These are phyloP conservation scores for Myiozetetes cayanensis DNA, from an alignment of 2,113 vertebrate species.

Conservation along the genomic window DNA sequence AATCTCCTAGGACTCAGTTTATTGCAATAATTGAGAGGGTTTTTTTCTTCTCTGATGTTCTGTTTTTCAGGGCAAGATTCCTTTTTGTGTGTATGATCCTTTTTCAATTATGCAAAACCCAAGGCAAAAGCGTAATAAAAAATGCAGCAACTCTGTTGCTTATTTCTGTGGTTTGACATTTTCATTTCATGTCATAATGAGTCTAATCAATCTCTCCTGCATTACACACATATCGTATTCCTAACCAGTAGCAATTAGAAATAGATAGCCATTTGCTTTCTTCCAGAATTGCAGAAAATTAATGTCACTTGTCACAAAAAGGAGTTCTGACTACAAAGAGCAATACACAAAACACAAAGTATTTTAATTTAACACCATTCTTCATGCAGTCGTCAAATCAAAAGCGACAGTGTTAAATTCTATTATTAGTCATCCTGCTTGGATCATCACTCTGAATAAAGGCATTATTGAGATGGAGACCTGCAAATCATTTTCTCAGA, in stretches of 20 bases:
- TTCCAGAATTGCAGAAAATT: constrained; percentile 28
- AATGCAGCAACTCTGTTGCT: neutral
- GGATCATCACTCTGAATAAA: constrained; percentile 10
- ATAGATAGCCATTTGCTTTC: constrained; percentile 1
- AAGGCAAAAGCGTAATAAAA: constrained; percentile 24
- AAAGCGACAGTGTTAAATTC: constrained; percentile 20
- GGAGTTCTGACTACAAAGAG: constrained; percentile 15
- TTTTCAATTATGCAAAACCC: constrained; percentile 32
- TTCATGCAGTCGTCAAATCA: constrained; percentile 5
- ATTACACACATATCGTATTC: neutral
- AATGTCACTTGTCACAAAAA: constrained; percentile 29
- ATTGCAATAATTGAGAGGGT: neutral
- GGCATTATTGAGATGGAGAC: neutral
- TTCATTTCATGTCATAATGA: constrained; percentile 51
- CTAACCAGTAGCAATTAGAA: constrained; percentile 34
- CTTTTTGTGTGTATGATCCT: neutral
- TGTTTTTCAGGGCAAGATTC: neutral
- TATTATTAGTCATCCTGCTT: neutral
- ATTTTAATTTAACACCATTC: constrained; percentile 32
- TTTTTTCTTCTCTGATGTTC: neutral
- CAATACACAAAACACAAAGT: neutral
- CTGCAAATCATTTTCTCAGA: neutral
- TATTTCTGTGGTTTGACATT: constrained; percentile 42
- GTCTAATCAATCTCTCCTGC: constrained; percentile 23
- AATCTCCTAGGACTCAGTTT: neutral